Conservation (phyloP, 2,888 invertebrate species). For the Venusia cambrica region DNA sequence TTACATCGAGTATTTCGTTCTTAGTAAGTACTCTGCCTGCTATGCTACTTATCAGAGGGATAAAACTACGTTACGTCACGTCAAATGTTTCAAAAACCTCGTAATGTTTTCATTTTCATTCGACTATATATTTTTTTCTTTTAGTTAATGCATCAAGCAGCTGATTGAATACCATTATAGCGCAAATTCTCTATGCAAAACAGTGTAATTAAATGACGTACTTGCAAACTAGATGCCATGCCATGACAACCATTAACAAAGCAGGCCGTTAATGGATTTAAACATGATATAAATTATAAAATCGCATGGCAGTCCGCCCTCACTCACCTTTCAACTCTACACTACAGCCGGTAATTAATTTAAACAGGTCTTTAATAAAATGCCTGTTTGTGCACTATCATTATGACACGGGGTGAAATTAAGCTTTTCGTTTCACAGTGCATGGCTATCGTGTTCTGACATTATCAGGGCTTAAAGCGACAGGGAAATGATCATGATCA, state of each 20-base stretch:
- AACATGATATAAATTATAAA: slow-evolving; percentile 28
- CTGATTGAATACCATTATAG: too few species aligned
- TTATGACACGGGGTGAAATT: slow-evolving; percentile 6
- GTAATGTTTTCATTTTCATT: too few species aligned
- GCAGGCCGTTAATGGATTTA: slow-evolving; percentile 22
- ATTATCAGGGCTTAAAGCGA: too few species aligned
- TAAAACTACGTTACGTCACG: too few species aligned
- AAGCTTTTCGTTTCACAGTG: not conserved
- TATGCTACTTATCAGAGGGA: too few species aligned
- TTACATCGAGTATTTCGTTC: too few species aligned
- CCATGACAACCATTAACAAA: slow-evolving; percentile 21
- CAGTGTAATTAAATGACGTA: slow-evolving; percentile 13
- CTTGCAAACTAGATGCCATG: slow-evolving; percentile 21
- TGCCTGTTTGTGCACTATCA: slow-evolving; percentile 12
- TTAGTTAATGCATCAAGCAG: too few species aligned
- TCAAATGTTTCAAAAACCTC: too few species aligned
- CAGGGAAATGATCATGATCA: too few species aligned
- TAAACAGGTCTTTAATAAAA: slow-evolving; percentile 15
- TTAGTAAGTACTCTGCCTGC: too few species aligned
- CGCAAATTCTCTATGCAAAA: slow-evolving; percentile 12
- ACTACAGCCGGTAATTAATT: slow-evolving; percentile 18
- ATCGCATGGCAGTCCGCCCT: slow-evolving; percentile 22
- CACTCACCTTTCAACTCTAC: slow-evolving; percentile 24
- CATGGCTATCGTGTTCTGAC: not conserved
- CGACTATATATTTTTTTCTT: too few species aligned